These are phyloP conservation scores for Gymnocypris eckloni DNA, from an alignment of 2,797 vertebrate species.

Conservation along the genomic window DNA sequence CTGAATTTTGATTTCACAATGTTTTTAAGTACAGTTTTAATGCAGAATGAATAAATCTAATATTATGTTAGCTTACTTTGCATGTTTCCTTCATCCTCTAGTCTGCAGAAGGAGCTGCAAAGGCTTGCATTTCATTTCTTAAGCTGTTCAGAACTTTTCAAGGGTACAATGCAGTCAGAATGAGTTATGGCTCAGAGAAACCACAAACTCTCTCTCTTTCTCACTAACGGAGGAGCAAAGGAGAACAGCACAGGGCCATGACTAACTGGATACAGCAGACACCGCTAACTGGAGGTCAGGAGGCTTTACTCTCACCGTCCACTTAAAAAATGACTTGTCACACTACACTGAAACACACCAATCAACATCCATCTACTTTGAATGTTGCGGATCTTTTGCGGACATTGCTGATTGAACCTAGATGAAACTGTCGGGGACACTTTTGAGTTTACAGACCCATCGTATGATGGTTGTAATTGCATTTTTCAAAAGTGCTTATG, in stretches of 20 bases:
- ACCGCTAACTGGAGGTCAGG: slow-evolving; percentile 55
- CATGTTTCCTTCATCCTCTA: background rate
- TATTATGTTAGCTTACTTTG: background rate
- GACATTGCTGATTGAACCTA: background rate
- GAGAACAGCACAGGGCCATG: slow-evolving; percentile 47
- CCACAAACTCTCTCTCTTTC: slow-evolving; percentile 44
- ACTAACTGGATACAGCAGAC: slow-evolving; percentile 52
- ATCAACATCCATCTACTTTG: slow-evolving; percentile 29
- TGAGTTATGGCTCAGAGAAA: slow-evolving; percentile 46
- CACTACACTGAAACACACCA: slow-evolving; percentile 17
- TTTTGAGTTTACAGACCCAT: slow-evolving; percentile 10
- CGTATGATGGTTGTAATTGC: background rate
- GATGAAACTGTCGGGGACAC: background rate
- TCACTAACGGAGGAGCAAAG: slow-evolving; percentile 49
- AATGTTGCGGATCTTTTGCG: background rate
- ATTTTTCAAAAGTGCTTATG: background rate
- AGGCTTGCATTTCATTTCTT: slow-evolving; percentile 43
- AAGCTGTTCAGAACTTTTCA: slow-evolving; percentile 53
- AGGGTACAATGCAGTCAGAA: slow-evolving; percentile 50
- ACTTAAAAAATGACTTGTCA: slow-evolving; percentile 41
- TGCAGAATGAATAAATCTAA: background rate
- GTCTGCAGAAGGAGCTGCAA: slow-evolving; percentile 19
- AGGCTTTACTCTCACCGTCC: slow-evolving; percentile 41
- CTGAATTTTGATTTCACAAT: background rate
- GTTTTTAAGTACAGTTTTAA: background rate